Percentiles rank a stretch among this genome's conserved stretches.
Evolutionary conservation across 30 jellyfish, hydroid and myxozoan species (phyloP).

Genomic region (Aurelia sp.): DNA sequence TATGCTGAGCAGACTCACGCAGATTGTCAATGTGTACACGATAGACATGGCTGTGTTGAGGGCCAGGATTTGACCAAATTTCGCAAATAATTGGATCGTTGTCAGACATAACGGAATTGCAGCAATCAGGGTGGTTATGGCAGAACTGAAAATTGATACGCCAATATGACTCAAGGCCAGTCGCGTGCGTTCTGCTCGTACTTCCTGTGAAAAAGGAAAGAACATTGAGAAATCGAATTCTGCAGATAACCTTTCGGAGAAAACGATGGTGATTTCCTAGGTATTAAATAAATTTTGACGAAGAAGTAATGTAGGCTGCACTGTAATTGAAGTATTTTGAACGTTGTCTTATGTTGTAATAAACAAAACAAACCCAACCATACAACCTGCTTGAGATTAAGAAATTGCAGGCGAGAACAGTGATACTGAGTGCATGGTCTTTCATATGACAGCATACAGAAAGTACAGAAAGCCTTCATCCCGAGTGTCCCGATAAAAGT

Average conservation of each 20-base stretch:
- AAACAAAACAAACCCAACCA: no score
- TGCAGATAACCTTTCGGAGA: background rate
- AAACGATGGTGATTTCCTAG: no score
- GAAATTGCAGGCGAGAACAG: no score
- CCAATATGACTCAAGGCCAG: conserved; percentile 72
- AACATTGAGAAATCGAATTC: background rate
- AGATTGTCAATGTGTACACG: conserved; percentile 62
- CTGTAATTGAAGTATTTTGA: no score
- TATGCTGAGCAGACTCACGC: conserved; percentile 70
- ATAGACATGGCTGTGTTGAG: conserved; percentile 69
- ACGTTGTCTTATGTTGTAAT: no score
- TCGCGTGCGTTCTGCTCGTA: conserved; percentile 52
- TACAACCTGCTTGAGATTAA: no score
- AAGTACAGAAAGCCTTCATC: no score
- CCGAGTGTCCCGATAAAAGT: no score
- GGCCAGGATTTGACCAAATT: conserved; percentile 75
- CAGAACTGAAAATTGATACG: conserved; percentile 76
- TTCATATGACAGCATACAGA: no score
- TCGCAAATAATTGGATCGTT: conserved; percentile 58
- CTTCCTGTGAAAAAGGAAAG: conserved; percentile 18
- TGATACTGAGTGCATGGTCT: no score
- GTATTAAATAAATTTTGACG: background rate
- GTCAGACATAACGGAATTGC: conserved; percentile 73
- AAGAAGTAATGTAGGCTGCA: no score
- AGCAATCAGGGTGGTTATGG: conserved; percentile 67